Conservation (phyloP, 35 echinoderm and acorn worm species). For the Patiria miniata region DNA sequence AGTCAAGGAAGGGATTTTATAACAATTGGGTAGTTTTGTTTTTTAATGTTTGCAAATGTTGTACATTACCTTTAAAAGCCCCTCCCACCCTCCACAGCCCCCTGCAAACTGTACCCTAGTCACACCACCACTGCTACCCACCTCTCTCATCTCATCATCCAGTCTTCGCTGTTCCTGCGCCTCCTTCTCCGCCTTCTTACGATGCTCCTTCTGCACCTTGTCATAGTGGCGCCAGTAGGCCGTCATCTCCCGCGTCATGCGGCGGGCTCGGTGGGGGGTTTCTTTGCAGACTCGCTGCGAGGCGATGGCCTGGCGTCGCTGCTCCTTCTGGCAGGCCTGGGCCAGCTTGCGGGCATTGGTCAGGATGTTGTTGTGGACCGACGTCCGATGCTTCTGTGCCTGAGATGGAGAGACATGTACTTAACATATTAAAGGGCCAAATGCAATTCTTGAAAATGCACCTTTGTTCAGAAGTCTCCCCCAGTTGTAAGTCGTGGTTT, state of each 20-base stretch:
- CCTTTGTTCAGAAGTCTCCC: too few relatives aligned
- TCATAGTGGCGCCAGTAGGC: constrained; percentile 98
- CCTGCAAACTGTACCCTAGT: not conserved
- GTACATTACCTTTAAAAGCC: too few relatives aligned
- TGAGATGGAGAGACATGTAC: constrained; percentile 18
- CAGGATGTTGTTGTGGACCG: constrained; percentile 84
- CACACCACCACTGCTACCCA: constrained; percentile 3
- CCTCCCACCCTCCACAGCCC: too few relatives aligned
- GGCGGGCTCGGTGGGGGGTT: constrained; percentile 79
- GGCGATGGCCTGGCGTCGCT: constrained; percentile 78
- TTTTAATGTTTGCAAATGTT: too few relatives aligned
- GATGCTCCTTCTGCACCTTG: constrained; percentile 95
- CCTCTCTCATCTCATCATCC: constrained; percentile 99
- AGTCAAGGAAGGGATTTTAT: too few relatives aligned
- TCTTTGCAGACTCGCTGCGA: constrained; percentile 93
- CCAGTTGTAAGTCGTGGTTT: not conserved
- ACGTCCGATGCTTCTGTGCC: constrained; percentile 92
- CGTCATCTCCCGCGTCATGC: constrained; percentile 97
- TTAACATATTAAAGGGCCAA: too few relatives aligned
- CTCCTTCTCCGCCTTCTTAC: constrained; percentile 95
- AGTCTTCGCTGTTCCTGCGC: constrained; percentile 92
- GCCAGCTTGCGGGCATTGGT: constrained; percentile 94
- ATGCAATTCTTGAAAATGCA: too few relatives aligned
- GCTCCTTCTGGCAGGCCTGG: constrained; percentile 95
- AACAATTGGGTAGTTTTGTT: too few relatives aligned